phyloP scores from a whole-genome alignment of 2,113 vertebrate species.

The Erythrocercus mccallii region DNA sequence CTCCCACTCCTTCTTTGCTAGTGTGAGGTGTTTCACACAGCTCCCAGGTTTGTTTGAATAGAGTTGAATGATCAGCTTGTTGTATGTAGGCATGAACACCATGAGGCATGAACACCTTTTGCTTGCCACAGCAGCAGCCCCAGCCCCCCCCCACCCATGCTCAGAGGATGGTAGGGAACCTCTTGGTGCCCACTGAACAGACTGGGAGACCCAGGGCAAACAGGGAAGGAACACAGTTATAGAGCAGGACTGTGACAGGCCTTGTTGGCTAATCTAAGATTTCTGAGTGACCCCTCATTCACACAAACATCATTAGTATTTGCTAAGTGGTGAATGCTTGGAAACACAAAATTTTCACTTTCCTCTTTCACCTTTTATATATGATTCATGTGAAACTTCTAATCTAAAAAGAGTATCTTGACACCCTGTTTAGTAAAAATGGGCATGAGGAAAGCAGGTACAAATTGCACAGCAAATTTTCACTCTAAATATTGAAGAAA shows the following conservation, averaged over 20 bases:
- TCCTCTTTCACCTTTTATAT: neutral
- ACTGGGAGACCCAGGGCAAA: neutral
- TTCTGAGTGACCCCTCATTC: neutral
- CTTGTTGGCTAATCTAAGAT: neutral
- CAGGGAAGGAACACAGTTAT: neutral
- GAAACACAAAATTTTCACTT: neutral
- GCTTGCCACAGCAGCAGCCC: neutral
- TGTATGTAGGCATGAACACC: neutral
- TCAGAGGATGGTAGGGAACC: accelerated
- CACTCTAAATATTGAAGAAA: neutral
- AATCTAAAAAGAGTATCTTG: neutral
- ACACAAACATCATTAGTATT: neutral
- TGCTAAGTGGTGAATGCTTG: neutral
- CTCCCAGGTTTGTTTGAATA: neutral
- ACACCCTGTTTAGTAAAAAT: neutral
- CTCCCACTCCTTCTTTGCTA: neutral
- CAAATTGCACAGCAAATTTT: neutral
- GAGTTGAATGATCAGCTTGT: neutral
- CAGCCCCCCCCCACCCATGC: no score
- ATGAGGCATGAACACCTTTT: accelerated
- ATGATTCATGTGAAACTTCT: neutral
- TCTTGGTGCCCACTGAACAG: accelerated
- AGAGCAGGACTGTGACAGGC: neutral
- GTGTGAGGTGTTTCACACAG: accelerated
- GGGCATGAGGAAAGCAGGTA: neutral